These are phyloP conservation scores for Cataglyphis rosenhaueri DNA, from an alignment of 2,888 invertebrate genomes.

Conservation along the genomic window DNA sequence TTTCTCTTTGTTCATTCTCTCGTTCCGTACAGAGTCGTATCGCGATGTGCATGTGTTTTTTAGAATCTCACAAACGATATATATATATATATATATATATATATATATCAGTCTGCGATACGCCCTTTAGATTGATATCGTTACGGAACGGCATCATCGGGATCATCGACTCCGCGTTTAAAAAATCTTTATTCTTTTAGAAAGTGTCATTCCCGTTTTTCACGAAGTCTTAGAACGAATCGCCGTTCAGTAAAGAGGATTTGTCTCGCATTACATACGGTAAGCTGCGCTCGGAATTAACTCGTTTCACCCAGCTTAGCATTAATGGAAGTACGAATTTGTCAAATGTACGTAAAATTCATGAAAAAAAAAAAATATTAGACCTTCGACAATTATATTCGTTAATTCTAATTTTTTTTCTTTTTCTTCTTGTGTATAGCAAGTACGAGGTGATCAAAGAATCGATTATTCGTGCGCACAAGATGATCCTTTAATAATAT, in stretches of 20 bases:
- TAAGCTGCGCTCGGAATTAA: slow-evolving; percentile 78
- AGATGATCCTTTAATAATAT: slow-evolving; percentile 4
- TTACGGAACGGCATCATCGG: slow-evolving; percentile 68
- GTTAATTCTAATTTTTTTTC: slow-evolving; percentile 26
- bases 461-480: slow-evolving; percentile 8
- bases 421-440: not conserved
- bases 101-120: slow-evolving; percentile 79
- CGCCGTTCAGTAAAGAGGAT: slow-evolving; percentile 67
- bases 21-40: slow-evolving; percentile 56
- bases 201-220: slow-evolving; percentile 20
- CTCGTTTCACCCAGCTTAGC: slow-evolving; percentile 63
- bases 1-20: not conserved
- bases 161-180: not conserved
- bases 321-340: slow-evolving; percentile 74
- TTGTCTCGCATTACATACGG: slow-evolving; percentile 67
- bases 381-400: slow-evolving; percentile 4
- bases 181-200: slow-evolving; percentile 18
- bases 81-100: slow-evolving; percentile 69
- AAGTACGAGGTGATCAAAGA: slow-evolving; percentile 21
- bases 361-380: slow-evolving; percentile 59
- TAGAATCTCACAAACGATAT: slow-evolving; percentile 65
- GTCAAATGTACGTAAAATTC: slow-evolving; percentile 54
- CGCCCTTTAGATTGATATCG: slow-evolving; percentile 70
- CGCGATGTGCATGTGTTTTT: slow-evolving; percentile 67
- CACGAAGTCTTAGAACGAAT: slow-evolving; percentile 55